Evolutionary conservation across 2,113 vertebrate genomes (phyloP), one percentile per base, ranked within the genome.

Genomic region (Campylorhamphus procurvoides): DNA sequence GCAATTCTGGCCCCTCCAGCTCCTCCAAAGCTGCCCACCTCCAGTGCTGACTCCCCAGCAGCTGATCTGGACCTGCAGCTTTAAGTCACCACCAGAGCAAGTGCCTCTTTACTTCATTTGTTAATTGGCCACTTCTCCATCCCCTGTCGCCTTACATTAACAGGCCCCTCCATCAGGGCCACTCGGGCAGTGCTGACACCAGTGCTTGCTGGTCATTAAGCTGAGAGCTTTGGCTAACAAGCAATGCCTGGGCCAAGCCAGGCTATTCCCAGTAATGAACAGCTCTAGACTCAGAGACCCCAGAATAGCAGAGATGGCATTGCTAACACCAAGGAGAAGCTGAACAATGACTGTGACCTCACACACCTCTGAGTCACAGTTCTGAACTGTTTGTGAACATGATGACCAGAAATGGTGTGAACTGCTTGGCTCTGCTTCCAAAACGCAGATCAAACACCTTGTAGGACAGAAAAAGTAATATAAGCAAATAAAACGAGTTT

Each of bases 101-200:
- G n/a, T 7, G 35, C 20, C 29, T 78, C 50, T 2, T 71, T 71
- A 74, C 19, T 55, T 31, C 42, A 23, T 4, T 24, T n/a, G 73
- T 28, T 81, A 89, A 94, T 68, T 72, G 71, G 86, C 68, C 49
- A 14, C 4, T 17, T 24, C 74, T 85, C 84, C 84, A 56, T 7
- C 40, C 80, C 42, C 80, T 33, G 49, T 8, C 39, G 46, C 52
- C 35, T 28, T 5, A 2, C 66, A 49, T 37, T 20, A 68, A 44
- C 33, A 63, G 66, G 58, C 18, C 18, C 5, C 6, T 0, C 18
- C 20, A 47, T 20, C 31, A 40, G 77, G 77, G 55, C 68, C 35
- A 2, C 58, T 14, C 5, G 1, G 59, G 66, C 1, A 35, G 64
- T 12, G 27, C 9, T 0, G 0, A 5, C 55, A 12, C 33, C 11